These are phyloP conservation scores for Channa striata DNA, from an alignment of 2,797 vertebrate genomes.

Conservation along the genomic window DNA sequence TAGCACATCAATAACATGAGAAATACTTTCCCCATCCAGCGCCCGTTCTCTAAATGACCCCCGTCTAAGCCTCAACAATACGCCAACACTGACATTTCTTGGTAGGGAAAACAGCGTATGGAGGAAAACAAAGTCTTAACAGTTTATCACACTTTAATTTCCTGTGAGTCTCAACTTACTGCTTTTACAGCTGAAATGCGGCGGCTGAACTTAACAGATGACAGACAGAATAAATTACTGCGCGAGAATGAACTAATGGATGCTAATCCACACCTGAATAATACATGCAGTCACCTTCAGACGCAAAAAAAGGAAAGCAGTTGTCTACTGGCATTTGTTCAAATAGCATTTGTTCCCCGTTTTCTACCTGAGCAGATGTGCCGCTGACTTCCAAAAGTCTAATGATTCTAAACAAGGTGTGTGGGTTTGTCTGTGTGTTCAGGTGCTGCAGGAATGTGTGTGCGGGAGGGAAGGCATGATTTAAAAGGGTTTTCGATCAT, in stretches of 20 bases:
- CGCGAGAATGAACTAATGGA: background rate
- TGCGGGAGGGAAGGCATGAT: no score
- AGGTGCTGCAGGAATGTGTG: no score
- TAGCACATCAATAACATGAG: no score
- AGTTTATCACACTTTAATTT: background rate
- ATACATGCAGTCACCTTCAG: conserved; percentile 2
- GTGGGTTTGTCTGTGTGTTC: conserved; percentile 12
- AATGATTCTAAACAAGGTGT: conserved; percentile 14
- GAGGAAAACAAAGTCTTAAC: background rate
- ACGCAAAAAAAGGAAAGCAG: background rate
- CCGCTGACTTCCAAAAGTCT: background rate
- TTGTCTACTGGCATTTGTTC: background rate
- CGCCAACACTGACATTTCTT: no score
- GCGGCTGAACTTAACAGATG: background rate
- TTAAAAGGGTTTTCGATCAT: background rate
- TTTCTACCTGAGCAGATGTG: background rate
- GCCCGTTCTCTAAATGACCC: no score
- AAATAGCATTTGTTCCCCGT: background rate
- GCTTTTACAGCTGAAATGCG: background rate
- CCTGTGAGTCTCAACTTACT: conserved; percentile 2
- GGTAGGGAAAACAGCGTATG: background rate
- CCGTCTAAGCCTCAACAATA: no score
- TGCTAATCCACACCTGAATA: conserved; percentile 3
- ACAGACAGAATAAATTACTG: background rate
- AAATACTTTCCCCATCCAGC: no score